These are phyloP conservation scores for Euwallacea fornicatus DNA, from an alignment of 1,140 invertebrate genomes.

Conservation along the genomic window DNA sequence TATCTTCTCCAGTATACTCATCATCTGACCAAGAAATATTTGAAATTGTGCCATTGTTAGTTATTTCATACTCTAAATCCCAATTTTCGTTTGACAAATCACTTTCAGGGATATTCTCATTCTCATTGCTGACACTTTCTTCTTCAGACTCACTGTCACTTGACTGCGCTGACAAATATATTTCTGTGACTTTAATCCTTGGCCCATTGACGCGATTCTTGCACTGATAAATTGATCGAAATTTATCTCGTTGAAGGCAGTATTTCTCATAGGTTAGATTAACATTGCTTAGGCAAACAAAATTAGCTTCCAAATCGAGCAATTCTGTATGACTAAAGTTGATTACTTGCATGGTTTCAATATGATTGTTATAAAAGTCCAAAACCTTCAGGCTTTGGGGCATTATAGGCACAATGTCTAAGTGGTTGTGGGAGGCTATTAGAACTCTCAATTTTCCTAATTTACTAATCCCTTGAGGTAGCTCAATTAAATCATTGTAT, in stretches of 20 bases:
- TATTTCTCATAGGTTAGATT: conserved; percentile 7
- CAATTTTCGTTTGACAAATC: conserved; percentile 16
- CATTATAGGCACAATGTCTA: conserved; percentile 17
- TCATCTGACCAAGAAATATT: conserved; percentile 29
- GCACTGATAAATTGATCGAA: background rate
- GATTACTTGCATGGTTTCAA: conserved; percentile 3
- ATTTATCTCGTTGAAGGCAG: conserved; percentile 3
- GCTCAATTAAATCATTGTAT: conserved; percentile 17
- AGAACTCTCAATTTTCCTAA: conserved; percentile 23
- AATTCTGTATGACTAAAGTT: conserved; percentile 5
- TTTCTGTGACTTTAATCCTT: background rate
- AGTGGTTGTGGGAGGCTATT: conserved; percentile 10
- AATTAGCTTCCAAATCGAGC: conserved; percentile 29
- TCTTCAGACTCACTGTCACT: conserved; percentile 10
- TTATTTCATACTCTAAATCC: conserved; percentile 20
- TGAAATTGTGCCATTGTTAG: background rate
- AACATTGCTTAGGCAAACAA: conserved; percentile 7
- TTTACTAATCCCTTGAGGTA: conserved; percentile 20
- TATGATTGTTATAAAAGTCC: conserved; percentile 29
- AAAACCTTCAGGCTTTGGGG: conserved; percentile 15
- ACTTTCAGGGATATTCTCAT: background rate
- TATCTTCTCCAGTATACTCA: conserved; percentile 20
- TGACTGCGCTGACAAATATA: background rate
- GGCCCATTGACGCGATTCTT: background rate
- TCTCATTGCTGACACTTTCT: conserved; percentile 1